Conservation (phyloP, 1,140 invertebrate genomes). For the Lysiphlebus fabarum region DNA sequence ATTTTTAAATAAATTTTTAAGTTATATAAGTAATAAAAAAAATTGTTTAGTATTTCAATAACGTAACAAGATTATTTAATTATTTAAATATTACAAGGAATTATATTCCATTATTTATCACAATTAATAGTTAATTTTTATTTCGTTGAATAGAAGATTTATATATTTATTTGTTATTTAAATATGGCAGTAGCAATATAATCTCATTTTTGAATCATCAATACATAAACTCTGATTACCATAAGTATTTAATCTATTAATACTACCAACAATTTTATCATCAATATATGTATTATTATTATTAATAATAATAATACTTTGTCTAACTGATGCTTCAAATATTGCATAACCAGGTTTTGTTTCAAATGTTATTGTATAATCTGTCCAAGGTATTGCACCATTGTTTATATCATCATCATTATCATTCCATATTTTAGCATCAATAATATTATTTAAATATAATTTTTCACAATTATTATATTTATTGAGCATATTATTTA, state of each 20-base stretch:
- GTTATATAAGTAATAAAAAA: no score
- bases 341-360: slow-evolving; percentile 67
- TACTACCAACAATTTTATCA: slow-evolving; percentile 58
- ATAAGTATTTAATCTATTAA: slow-evolving; percentile 80
- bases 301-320: neutral
- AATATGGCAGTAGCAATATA: slow-evolving; percentile 71
- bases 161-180: neutral
- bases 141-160: slow-evolving; percentile 33
- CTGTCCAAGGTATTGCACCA: slow-evolving; percentile 49
- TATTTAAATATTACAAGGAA: no score
- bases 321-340: slow-evolving; percentile 71
- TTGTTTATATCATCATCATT: slow-evolving; percentile 43
- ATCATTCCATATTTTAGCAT: slow-evolving; percentile 56
- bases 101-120: neutral
- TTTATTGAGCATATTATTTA: slow-evolving; percentile 63
- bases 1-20: no score
- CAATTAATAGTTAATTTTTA: slow-evolving; percentile 31
- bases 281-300: slow-evolving; percentile 38
- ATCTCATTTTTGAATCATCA: slow-evolving; percentile 68
- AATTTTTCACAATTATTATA: slow-evolving; percentile 62
- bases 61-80: no score
- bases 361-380: slow-evolving; percentile 66
- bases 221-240: slow-evolving; percentile 76
- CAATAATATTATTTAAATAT: slow-evolving; percentile 55
- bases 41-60: no score